These are phyloP conservation scores for Henicopernis longicauda DNA, from an alignment of 2,113 vertebrate species.

Conservation along the genomic window DNA sequence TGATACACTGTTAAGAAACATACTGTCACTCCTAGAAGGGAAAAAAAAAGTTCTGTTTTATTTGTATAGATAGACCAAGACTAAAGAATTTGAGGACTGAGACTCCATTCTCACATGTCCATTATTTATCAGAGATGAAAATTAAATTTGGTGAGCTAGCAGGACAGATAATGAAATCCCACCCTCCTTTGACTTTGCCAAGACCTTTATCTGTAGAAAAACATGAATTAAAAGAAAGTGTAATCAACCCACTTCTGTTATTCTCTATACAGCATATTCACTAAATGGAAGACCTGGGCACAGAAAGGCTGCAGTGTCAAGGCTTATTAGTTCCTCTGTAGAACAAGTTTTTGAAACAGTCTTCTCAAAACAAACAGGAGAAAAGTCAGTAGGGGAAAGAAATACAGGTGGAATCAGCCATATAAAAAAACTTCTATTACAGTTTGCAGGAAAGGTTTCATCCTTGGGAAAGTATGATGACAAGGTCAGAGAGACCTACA, in stretches of 20 bases:
- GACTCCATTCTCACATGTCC: background rate
- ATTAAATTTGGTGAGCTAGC: background rate
- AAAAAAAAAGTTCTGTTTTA: background rate
- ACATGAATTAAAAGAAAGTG: background rate
- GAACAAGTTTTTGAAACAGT: background rate
- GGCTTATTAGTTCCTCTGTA: background rate
- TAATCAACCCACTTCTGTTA: background rate
- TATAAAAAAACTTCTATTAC: background rate
- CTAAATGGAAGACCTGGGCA: background rate
- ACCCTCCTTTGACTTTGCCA: background rate
- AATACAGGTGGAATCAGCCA: background rate
- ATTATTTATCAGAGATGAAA: background rate
- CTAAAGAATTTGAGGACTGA: background rate
- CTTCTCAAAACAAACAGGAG: background rate
- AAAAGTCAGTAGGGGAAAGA: background rate
- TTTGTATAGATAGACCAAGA: background rate
- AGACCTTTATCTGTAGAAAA: background rate
- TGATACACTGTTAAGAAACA: background rate
- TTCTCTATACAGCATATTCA: no score
- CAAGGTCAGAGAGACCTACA: background rate
- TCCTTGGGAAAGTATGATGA: background rate
- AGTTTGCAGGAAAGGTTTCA: background rate
- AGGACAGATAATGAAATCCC: background rate
- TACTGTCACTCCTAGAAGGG: background rate
- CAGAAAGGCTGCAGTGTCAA: background rate